Conservation (phyloP, 2,797 vertebrate genomes). For the Pterois miles region DNA sequence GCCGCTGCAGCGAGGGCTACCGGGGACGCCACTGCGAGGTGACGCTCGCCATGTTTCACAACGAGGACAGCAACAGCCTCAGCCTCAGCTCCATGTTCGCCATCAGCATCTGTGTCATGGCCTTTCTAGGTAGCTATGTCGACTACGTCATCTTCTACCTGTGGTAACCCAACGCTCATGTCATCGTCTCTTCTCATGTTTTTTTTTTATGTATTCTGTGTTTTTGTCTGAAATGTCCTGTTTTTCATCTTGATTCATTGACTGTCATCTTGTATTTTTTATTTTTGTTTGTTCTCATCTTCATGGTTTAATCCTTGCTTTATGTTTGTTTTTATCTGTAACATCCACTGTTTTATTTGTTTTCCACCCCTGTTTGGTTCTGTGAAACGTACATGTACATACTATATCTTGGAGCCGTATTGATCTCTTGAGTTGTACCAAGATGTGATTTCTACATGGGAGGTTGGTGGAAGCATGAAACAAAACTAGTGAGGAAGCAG, state of each 20-base stretch:
- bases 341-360: conserved; percentile 36
- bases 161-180: conserved; percentile 73
- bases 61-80: conserved; percentile 83
- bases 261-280: conserved; percentile 21
- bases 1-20: conserved; percentile 89
- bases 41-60: conserved; percentile 85
- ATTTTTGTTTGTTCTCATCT: conserved; percentile 17
- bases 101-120: conserved; percentile 92
- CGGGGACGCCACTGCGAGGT: conserved; percentile 87
- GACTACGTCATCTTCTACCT: conserved; percentile 83
- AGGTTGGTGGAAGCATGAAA: conserved; percentile 51
- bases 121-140: conserved; percentile 91
- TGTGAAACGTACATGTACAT: conserved; percentile 41
- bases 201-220: neutral
- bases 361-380: conserved; percentile 30
- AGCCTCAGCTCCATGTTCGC: conserved; percentile 92
- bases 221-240: neutral
- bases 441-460: conserved; percentile 49
- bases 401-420: conserved; percentile 41
- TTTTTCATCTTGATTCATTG: conserved; percentile 12
- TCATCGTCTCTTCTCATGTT: neutral
- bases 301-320: conserved; percentile 22
- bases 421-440: conserved; percentile 63
- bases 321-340: conserved; percentile 29
- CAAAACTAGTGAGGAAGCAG: conserved; percentile 34